Evolutionary conservation across 1,140 invertebrate species (phyloP).

Genomic region (Palaemon carinicauda): DNA sequence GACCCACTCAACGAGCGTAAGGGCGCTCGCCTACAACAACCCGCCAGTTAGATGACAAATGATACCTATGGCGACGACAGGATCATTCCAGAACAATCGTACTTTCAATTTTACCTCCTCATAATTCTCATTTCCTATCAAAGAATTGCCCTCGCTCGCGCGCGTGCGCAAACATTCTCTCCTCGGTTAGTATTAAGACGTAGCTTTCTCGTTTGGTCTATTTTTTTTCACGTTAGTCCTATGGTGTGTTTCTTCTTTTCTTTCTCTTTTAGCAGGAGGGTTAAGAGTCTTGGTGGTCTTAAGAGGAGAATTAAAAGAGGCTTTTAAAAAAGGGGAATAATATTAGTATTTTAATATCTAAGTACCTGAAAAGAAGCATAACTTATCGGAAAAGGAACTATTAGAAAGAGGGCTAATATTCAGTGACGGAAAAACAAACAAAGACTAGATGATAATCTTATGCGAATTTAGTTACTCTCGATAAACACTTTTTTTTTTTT

Average conservation of each 20-base stretch:
- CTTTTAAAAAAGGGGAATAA: too few relatives aligned
- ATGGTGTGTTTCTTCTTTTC: background rate
- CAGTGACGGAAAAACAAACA: too few relatives aligned
- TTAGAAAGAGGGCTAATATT: too few relatives aligned
- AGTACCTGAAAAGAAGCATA: too few relatives aligned
- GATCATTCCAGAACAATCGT: constrained; percentile 44
- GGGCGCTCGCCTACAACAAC: background rate
- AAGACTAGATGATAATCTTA: too few relatives aligned
- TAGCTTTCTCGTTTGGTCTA: background rate
- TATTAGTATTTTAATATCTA: too few relatives aligned
- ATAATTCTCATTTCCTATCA: constrained; percentile 49
- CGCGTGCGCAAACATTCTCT: background rate
- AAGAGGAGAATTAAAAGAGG: too few relatives aligned
- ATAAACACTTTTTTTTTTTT: too few relatives aligned
- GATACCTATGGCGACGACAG: constrained; percentile 31
- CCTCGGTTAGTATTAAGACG: background rate
- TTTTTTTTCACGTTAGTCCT: background rate
- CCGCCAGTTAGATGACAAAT: constrained; percentile 23
- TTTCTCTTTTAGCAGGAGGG: background rate
- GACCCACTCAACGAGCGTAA: background rate
- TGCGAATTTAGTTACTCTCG: too few relatives aligned
- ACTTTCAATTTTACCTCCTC: constrained; percentile 48
- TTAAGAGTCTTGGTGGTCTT: too few relatives aligned
- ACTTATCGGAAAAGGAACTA: too few relatives aligned
- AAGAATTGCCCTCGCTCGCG: constrained; percentile 12